These are phyloP conservation scores for Solenopsis invicta DNA, from an alignment of 1,140 invertebrate species.

Conservation along the genomic window DNA sequence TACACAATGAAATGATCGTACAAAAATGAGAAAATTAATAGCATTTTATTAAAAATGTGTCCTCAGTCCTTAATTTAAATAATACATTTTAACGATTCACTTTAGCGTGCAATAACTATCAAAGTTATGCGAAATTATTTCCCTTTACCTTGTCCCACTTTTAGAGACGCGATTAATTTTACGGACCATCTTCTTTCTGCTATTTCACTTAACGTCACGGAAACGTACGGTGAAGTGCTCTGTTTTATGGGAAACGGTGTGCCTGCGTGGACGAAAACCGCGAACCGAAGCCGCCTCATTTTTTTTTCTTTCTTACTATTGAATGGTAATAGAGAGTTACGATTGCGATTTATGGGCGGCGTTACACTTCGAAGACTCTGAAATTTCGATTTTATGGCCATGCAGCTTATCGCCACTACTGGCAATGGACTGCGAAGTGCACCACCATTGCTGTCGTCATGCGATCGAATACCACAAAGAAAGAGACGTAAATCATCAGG, in stretches of 20 bases:
- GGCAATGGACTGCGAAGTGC: constrained; percentile 73
- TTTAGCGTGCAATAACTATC: neutral
- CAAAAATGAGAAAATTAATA: neutral
- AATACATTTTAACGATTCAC: constrained; percentile 5
- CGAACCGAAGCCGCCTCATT: constrained; percentile 41
- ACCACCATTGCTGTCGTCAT: constrained; percentile 57
- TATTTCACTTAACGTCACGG: constrained; percentile 53
- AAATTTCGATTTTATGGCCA: constrained; percentile 79
- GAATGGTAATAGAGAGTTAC: constrained; percentile 79
- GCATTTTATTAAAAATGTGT: neutral
- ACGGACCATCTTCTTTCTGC: constrained; percentile 37
- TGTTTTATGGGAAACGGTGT: constrained; percentile 66
- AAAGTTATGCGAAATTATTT: constrained; percentile 16
- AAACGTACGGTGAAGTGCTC: constrained; percentile 50
- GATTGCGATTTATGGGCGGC: constrained; percentile 76
- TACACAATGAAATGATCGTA: neutral
- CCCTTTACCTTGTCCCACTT: constrained; percentile 6
- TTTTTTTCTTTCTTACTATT: constrained; percentile 59
- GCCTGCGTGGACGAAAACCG: constrained; percentile 45
- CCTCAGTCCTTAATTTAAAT: neutral
- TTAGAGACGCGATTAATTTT: constrained; percentile 50
- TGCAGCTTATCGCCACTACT: constrained; percentile 75
- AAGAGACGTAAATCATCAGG: constrained; percentile 76
- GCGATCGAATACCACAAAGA: constrained; percentile 70
- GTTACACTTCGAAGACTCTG: constrained; percentile 74